Evolutionary conservation across 2,888 invertebrate species (phyloP).

Genomic region (Ophraella communa): DNA sequence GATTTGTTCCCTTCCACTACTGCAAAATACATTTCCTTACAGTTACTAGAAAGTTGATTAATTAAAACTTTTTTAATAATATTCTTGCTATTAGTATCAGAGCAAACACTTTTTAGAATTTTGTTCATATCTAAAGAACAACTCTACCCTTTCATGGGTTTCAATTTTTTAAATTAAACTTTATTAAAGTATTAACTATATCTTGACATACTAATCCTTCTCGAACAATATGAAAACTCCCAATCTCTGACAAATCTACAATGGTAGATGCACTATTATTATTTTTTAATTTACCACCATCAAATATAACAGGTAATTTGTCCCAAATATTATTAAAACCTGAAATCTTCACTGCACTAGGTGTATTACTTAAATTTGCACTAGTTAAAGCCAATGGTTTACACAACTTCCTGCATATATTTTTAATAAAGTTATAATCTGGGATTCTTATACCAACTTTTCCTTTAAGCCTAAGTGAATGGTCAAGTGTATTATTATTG

Average conservation of each 20-base stretch:
- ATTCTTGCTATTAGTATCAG: conserved; percentile 48
- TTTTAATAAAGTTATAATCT: conserved; percentile 76
- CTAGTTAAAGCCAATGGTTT: conserved; percentile 94
- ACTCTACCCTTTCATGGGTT: conserved; percentile 5
- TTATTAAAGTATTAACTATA: conserved; percentile 65
- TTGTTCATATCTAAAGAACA: conserved; percentile 50
- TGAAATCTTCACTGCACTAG: conserved; percentile 77
- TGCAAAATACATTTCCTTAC: conserved; percentile 81
- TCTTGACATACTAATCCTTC: conserved; percentile 72
- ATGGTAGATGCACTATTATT: conserved; percentile 89
- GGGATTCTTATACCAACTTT: conserved; percentile 94
- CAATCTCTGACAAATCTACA: conserved; percentile 80
- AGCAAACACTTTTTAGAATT: conserved; percentile 52
- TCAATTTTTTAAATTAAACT: conserved; percentile 53
- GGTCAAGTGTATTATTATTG: conserved; percentile 67
- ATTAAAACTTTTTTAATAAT: conserved; percentile 72
- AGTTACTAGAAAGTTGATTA: conserved; percentile 75
- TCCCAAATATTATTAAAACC: conserved; percentile 82
- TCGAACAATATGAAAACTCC: conserved; percentile 77
- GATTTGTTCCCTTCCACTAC: conserved; percentile 62
- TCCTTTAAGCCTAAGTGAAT: conserved; percentile 72
- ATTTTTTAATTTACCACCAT: conserved; percentile 75
- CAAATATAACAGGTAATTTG: conserved; percentile 81
- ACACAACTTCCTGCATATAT: conserved; percentile 68
- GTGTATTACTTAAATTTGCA: conserved; percentile 85